Evolutionary conservation across 1,140 invertebrate genomes (phyloP), one percentile per base, ranked within the genome.

Genomic region (Phthorimaea operculella): DNA sequence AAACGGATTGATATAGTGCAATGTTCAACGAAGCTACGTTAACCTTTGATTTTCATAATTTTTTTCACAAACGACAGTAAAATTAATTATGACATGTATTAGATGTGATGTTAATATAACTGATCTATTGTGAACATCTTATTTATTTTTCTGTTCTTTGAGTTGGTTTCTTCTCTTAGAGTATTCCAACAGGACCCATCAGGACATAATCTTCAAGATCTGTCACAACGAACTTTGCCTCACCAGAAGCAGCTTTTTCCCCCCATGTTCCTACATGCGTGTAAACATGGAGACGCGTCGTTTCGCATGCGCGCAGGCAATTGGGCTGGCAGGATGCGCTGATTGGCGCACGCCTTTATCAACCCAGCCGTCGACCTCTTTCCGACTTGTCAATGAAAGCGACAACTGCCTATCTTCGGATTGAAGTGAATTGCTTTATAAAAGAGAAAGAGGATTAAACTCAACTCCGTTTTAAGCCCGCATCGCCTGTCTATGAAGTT

Each of bases 351-450:
- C 21, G 52, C 57, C 36, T 62, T 68, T 76, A 76, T 76, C 74
- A 74, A 69, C 15, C 4, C 62, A 66, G 66, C 63, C 71, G 67
- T 63, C 63, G 74, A 75, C 72, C 74, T 73, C 72, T 70, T 69
- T 65, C 57, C 58, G 56, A 52, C 68, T 65, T 62, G 68, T 68
- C 55, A 63, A 63, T 66, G 55, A 47, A 47, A 47, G 44, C 44
- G 44, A 47, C 44, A 47, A 39, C 10, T 39, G 36, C 2, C 36
- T 39, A 4, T 47, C 44, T 47, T 47, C 44, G 15, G 44, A 47
- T 47, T 47, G 44, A 47, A 39, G 10, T 10, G 36, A 39, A 39
- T 39, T 39, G n/a, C 10, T n/a, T n/a, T 10, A 39, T 39, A 39
- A 39, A 39, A n/a, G 36, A 39, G 36, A 39, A 39, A 39, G 36